Percentiles rank a stretch among this genome's conserved stretches.
These are phyloP conservation scores for Cyclopterus lumpus DNA, from an alignment of 2,797 vertebrate species.

Conservation along the genomic window DNA sequence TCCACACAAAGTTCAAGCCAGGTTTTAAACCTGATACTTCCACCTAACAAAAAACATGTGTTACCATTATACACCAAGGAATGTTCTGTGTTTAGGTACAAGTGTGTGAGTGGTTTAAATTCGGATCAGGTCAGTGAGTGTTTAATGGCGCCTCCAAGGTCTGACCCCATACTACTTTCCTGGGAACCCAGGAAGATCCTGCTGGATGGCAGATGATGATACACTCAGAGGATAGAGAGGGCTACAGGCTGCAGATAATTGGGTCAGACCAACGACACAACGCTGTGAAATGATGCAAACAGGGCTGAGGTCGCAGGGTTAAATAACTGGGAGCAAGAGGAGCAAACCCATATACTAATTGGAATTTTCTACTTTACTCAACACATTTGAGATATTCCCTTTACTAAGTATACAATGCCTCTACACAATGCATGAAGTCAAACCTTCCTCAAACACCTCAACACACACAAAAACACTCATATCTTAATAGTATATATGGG, in stretches of 20 bases:
- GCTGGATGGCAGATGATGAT: slow-evolving; percentile 27
- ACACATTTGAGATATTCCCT: slow-evolving; percentile 5
- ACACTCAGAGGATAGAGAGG: slow-evolving; percentile 11
- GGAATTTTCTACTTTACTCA: slow-evolving; percentile 7
- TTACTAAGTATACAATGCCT: background rate
- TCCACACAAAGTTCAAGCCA: background rate
- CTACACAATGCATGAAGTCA: background rate
- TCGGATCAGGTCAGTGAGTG: slow-evolving; percentile 23
- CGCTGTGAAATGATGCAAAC: slow-evolving; percentile 44
- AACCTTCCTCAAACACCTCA: background rate
- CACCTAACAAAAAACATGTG: background rate
- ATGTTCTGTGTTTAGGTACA: background rate
- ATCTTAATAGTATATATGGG: background rate
- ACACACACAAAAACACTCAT: no score
- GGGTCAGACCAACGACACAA: slow-evolving; percentile 36
- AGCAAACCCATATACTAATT: slow-evolving; percentile 12
- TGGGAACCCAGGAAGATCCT: slow-evolving; percentile 25
- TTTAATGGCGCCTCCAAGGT: slow-evolving; percentile 5
- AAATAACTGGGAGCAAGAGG: slow-evolving; percentile 28
- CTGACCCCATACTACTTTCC: slow-evolving; percentile 11
- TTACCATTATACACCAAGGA: background rate
- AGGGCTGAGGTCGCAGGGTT: slow-evolving; percentile 25
- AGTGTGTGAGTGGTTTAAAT: slow-evolving; percentile 4
- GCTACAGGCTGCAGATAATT: slow-evolving; percentile 40
- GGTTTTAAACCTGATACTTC: background rate